A percentile compares a stretch with the other conserved stretches of the same genome.
Evolutionary conservation across 2,888 invertebrate species (phyloP).

Genomic region (Spilosoma lubricipeda): DNA sequence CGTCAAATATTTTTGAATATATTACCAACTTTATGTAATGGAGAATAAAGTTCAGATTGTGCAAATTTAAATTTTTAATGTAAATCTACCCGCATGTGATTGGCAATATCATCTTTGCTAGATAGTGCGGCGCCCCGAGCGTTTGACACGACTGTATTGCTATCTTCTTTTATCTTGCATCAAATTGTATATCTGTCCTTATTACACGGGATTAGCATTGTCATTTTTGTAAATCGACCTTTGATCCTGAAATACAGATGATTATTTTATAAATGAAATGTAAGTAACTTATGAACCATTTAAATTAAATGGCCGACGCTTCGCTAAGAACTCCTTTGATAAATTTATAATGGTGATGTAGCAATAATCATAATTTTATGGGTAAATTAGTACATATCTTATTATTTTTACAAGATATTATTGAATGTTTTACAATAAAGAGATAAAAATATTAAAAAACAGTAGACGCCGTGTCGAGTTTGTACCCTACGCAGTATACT

Average conservation of each 20-base stretch:
- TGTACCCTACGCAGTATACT: too few species aligned
- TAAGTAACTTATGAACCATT: conserved; percentile 56
- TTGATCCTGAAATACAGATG: conserved; percentile 75
- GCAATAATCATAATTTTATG: background rate
- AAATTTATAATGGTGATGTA: conserved; percentile 27
- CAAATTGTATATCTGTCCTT: conserved; percentile 49
- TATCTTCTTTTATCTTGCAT: conserved; percentile 52
- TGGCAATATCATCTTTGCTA: conserved; percentile 73
- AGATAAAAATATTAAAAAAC: too few species aligned
- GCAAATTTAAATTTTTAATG: conserved; percentile 29
- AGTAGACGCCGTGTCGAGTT: too few species aligned
- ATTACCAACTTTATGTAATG: conserved; percentile 48
- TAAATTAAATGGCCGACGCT: conserved; percentile 52
- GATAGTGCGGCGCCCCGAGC: conserved; percentile 73
- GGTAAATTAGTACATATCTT: background rate
- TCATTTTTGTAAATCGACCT: conserved; percentile 82
- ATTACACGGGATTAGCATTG: conserved; percentile 67
- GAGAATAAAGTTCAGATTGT: conserved; percentile 54
- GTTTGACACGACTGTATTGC: conserved; percentile 59
- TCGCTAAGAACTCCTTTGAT: conserved; percentile 24
- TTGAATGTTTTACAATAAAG: background rate
- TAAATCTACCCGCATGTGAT: conserved; percentile 57
- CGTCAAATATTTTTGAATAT: conserved; percentile 20
- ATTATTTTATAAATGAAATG: conserved; percentile 75
- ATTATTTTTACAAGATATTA: background rate